Evolutionary conservation across 2,797 vertebrate species (phyloP).

Genomic region (Chrysocyon brachyurus): DNA sequence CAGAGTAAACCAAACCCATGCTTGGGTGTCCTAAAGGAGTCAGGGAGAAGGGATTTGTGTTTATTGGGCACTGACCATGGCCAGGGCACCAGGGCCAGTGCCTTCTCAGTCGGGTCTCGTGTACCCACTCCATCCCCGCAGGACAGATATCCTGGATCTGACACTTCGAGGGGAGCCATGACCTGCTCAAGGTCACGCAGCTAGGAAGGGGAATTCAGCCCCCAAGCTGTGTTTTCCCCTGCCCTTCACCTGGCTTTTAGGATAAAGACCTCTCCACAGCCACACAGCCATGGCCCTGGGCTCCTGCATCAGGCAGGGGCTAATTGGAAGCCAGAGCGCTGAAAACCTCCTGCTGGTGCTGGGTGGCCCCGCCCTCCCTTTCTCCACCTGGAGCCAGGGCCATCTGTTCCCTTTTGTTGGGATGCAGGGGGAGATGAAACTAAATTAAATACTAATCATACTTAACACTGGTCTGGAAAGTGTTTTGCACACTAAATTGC

Average conservation of each 20-base stretch:
- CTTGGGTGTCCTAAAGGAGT: background rate
- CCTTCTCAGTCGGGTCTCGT: accelerated
- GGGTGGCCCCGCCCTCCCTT: background rate
- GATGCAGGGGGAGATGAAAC: conserved; percentile 72
- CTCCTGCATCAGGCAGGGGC: background rate
- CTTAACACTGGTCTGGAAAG: conserved; percentile 82
- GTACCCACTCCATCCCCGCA: background rate
- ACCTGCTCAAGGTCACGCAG: conserved; percentile 28
- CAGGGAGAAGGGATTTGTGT: background rate
- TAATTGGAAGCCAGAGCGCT: conserved; percentile 49
- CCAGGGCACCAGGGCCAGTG: accelerated
- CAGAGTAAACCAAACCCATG: background rate
- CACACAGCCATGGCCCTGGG: accelerated
- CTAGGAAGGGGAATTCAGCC: background rate
- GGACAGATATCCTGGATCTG: background rate
- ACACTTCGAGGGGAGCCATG: background rate
- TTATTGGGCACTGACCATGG: accelerated
- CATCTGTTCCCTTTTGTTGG: conserved; percentile 83
- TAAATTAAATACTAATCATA: conserved; percentile 84
- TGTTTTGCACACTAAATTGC: conserved; percentile 79
- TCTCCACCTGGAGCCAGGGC: conserved; percentile 81
- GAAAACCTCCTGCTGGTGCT: background rate
- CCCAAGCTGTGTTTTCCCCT: background rate
- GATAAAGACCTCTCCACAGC: background rate
- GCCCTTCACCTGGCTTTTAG: background rate